Percentiles rank a stretch among this genome's conserved stretches.
Conservation (phyloP, 2,888 invertebrate genomes). For the Ommatoiulus sabulosus region DNA sequence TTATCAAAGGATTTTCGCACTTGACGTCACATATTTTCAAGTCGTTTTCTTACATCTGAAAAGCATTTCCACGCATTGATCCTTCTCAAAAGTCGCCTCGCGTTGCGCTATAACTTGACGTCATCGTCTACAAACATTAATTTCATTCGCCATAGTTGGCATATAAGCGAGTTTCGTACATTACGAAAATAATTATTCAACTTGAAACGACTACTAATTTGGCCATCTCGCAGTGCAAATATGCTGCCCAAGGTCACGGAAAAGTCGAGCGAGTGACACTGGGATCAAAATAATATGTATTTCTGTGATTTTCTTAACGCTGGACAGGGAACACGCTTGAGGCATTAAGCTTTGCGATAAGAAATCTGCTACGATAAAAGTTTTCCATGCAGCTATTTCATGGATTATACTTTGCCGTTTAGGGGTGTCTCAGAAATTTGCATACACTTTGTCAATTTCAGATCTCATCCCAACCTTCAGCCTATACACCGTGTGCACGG, state of each 20-base stretch:
- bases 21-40: constrained; percentile 13
- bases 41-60: not conserved
- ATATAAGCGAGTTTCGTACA: not conserved
- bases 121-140: not conserved
- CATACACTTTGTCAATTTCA: not conserved
- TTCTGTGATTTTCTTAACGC: not conserved
- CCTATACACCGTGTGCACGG: no score
- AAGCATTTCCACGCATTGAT: not conserved
- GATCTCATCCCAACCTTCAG: not conserved
- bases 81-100: not conserved
- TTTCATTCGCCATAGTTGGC: constrained; percentile 1
- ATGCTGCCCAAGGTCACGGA: not conserved
- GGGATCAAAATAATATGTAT: not conserved
- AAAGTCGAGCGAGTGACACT: not conserved
- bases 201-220: constrained; percentile 5
- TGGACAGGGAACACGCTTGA: not conserved
- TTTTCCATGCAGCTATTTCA: not conserved
- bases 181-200: constrained; percentile 20
- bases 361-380: not conserved
- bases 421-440: not conserved
- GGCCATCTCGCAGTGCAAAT: not conserved
- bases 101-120: not conserved
- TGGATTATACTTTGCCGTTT: not conserved
- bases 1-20: not conserved
- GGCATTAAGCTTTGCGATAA: not conserved